Conservation (phyloP, 2,113 vertebrate species). For the Callospermophilus lateralis region DNA sequence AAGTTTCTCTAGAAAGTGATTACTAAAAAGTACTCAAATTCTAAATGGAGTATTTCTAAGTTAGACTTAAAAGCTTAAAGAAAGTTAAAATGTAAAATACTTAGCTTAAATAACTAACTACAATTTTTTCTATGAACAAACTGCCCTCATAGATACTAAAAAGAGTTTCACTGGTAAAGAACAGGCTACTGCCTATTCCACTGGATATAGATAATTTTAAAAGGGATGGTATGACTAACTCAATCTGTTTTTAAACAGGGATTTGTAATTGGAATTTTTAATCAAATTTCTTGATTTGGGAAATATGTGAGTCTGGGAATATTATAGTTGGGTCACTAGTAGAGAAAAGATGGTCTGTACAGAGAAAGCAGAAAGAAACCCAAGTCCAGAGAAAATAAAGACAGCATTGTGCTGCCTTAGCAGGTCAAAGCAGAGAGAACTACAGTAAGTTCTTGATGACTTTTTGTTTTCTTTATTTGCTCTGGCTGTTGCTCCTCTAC, state of each 20-base stretch:
- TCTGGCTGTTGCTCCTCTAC: not conserved
- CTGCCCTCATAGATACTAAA: not conserved
- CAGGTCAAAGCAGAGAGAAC: not conserved
- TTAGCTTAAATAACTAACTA: not conserved
- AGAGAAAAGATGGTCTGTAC: not conserved
- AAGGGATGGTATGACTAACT: not conserved
- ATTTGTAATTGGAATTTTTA: conserved; percentile 7
- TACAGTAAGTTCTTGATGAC: not conserved
- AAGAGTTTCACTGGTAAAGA: not conserved
- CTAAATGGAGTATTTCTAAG: conserved; percentile 17
- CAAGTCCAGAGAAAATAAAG: conserved; percentile 28
- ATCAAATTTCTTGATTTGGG: conserved; percentile 4
- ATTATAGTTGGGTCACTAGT: not conserved
- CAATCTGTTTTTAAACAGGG: not conserved
- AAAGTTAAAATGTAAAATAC: conserved; percentile 30
- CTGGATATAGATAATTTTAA: not conserved
- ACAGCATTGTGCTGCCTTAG: not conserved
- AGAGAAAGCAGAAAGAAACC: not conserved
- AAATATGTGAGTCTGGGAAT: not conserved
- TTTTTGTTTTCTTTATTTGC: not conserved
- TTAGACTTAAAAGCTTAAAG: conserved; percentile 21
- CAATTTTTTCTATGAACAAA: conserved; percentile 31
- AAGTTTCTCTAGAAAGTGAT: not conserved
- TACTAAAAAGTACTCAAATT: conserved; percentile 45
- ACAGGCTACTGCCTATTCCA: not conserved